Conservation (phyloP, 2,113 vertebrate species). For the Tenebrosternarchus preto region DNA sequence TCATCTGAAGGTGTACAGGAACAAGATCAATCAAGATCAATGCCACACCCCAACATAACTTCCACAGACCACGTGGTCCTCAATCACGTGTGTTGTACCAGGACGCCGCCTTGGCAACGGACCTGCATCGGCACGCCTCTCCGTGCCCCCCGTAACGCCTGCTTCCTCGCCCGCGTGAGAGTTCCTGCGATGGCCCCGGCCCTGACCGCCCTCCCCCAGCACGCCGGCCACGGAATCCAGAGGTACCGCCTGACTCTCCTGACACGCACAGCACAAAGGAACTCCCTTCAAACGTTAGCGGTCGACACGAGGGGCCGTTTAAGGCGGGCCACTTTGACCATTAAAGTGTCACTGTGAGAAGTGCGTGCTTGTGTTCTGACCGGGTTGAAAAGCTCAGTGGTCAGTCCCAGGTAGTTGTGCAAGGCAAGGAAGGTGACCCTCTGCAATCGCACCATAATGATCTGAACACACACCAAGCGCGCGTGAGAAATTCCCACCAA, state of each 20-base stretch:
- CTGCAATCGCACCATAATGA: conserved; percentile 96
- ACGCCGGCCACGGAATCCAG: conserved; percentile 79
- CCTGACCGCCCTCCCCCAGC: conserved; percentile 64
- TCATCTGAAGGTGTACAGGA: conserved; percentile 61
- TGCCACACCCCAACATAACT: neutral
- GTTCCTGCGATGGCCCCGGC: conserved; percentile 70
- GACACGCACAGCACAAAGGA: conserved; percentile 7
- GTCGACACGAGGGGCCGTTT: neutral
- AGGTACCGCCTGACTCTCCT: conserved; percentile 88
- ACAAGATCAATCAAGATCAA: neutral
- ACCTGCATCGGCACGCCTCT: conserved; percentile 72
- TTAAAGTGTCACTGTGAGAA: no score
- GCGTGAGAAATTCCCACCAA: neutral
- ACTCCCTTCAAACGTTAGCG: no score
- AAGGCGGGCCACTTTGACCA: no score
- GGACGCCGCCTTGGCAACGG: neutral
- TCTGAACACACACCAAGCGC: conserved; percentile 67
- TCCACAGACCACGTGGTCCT: neutral
- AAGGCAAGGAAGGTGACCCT: conserved; percentile 91
- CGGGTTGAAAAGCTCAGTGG: conserved; percentile 89
- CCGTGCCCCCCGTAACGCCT: conserved; percentile 41
- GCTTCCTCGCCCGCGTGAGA: conserved; percentile 70
- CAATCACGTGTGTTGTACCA: no score
- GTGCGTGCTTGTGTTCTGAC: conserved; percentile 66
- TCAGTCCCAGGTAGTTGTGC: conserved; percentile 94